Base-by-base conservation (phyloP, 2,888 invertebrate genomes). In the Stenotaenia linearis region DNA sequence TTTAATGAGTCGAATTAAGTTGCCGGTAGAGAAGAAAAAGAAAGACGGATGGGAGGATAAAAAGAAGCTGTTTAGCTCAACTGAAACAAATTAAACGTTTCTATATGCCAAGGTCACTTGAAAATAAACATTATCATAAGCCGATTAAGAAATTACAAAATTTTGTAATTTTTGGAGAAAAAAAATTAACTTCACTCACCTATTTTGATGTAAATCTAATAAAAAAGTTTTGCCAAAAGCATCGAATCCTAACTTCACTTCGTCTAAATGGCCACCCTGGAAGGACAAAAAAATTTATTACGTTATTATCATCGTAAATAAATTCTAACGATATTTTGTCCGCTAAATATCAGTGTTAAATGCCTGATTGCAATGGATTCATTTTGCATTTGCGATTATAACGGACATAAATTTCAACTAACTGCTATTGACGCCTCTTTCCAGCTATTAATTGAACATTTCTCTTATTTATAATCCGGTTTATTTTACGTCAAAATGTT, bases 171-270 rank as follows among this genome's bases (percentile, higher is more conserved):
- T 6, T 9, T 32, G 4, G 56, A 56, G 21, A 18, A 21, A 56
- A 56, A 21, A 56, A 56, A 56, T 10, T 10, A 9, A 56, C 10
- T 28, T 15, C 25, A 2, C 69, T 3, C n/a, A 69, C 69, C 69
- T 69, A 69, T 69, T 69, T 69, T 69, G 69, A 28, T 69, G 69
- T 69, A 69, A 69, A 69, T 69, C 12, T 28, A 69, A 69, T 69
- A 69, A 69, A 69, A 69, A 69, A 69, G 69, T 69, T 69, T 69
- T 69, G 69, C 69, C 69, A 28, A 69, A 69, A 69, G 69, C 69
- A 69, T 69, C 69, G 15, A 69, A 69, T 69, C 69, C 69, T 69
- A 69, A 25, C n/a, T 69, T 69, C 23, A 69, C 69, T 69, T 28
- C 25, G 4, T 69, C 69, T 69, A 69, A 69, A 23, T 69, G 69